Conservation (phyloP, 2,113 vertebrate genomes). For the Caranx ignobilis region DNA sequence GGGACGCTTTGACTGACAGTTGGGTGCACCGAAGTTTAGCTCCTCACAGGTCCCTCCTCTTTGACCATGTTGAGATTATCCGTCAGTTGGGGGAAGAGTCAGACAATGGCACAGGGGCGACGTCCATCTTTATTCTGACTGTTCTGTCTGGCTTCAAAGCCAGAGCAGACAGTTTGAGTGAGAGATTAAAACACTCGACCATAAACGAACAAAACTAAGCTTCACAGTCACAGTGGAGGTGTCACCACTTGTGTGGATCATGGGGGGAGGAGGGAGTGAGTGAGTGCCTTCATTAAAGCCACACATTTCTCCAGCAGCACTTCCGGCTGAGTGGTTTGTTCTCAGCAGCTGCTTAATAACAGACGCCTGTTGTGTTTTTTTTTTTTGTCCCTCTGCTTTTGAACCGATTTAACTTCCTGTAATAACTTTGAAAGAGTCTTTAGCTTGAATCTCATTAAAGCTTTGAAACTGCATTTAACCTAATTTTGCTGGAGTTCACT, state of each 20-base stretch:
- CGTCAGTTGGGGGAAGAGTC: no score
- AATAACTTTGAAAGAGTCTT: conserved; percentile 23
- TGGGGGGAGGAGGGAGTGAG: background rate
- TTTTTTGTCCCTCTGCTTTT: conserved; percentile 1
- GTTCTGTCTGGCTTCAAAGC: background rate
- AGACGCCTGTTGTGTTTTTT: background rate
- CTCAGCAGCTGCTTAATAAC: background rate
- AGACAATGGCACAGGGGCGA: no score
- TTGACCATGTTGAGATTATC: no score
- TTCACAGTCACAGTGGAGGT: background rate
- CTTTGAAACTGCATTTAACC: conserved; percentile 33
- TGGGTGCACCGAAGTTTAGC: no score
- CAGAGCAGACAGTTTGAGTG: background rate
- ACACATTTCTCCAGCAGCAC: background rate
- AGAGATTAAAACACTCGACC: background rate
- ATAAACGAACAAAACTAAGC: background rate
- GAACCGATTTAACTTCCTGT: background rate
- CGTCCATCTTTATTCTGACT: no score
- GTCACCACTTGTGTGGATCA: background rate
- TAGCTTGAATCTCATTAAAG: conserved; percentile 29
- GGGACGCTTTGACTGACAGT: no score
- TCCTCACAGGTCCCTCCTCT: no score
- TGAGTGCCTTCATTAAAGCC: background rate
- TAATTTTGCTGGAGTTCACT: conserved; percentile 7
- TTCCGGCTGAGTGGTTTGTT: background rate